phyloP scores from a whole-genome alignment of 2,888 invertebrate genomes.

The Megalurothrips usitatus region DNA sequence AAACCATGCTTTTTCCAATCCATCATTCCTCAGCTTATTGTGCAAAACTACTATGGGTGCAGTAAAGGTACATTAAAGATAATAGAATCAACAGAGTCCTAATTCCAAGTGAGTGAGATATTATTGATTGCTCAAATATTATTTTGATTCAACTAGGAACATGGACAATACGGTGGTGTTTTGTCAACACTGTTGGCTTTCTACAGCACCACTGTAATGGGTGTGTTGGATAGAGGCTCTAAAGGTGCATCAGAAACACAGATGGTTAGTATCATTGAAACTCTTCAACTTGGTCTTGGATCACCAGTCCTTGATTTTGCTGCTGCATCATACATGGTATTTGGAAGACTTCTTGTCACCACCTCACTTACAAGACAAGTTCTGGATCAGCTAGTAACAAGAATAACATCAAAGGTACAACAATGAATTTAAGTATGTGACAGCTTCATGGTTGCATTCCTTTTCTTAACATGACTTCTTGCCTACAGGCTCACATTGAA shows the following conservation, averaged over 20 bases:
- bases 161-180: constrained; percentile 53
- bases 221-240: constrained; percentile 58
- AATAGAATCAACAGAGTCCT: too few species aligned
- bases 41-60: constrained; percentile 55
- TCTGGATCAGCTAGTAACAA: constrained; percentile 58
- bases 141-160: constrained; percentile 42
- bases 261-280: constrained; percentile 64
- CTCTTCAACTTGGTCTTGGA: constrained; percentile 64
- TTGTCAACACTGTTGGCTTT: constrained; percentile 67
- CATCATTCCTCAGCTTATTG: constrained; percentile 59
- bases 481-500: constrained; percentile 46
- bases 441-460: too few species aligned
- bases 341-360: constrained; percentile 64
- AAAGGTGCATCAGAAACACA: constrained; percentile 57
- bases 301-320: constrained; percentile 65
- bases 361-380: constrained; percentile 54
- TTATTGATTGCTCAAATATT: background rate
- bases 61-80: constrained; percentile 48
- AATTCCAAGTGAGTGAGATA: background rate
- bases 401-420: constrained; percentile 50
- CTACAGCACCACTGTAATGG: constrained; percentile 70
- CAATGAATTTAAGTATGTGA: background rate
- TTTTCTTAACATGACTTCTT: background rate
- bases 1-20: constrained; percentile 64
- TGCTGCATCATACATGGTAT: constrained; percentile 68